Evolutionary conservation across 2,797 vertebrate genomes (phyloP).

Genomic region (Coendou prehensilis): DNA sequence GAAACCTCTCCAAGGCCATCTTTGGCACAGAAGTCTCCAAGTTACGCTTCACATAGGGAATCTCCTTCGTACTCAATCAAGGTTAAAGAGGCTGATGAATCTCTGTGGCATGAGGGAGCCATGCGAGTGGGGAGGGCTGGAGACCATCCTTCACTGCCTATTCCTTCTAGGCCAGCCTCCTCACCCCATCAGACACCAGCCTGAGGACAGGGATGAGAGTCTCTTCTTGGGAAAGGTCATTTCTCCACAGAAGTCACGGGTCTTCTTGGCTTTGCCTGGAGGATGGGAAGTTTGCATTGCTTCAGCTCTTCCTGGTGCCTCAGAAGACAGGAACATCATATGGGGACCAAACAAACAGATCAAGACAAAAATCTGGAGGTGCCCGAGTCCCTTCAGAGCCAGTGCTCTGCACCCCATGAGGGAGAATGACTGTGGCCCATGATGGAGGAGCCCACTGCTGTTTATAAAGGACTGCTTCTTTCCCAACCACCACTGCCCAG

Average conservation of each 20-base stretch:
- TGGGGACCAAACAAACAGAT: neutral
- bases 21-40: slow-evolving; percentile 69
- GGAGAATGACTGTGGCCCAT: no score
- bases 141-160: neutral
- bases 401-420: neutral
- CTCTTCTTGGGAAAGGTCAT: neutral
- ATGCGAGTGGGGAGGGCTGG: neutral
- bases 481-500: neutral
- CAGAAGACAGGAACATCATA: neutral
- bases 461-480: neutral
- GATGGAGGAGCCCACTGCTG: neutral
- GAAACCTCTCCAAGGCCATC: neutral
- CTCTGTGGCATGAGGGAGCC: neutral
- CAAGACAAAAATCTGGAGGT: neutral
- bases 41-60: neutral
- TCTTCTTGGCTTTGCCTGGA: neutral
- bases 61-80: neutral
- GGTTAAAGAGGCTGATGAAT: neutral
- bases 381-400: neutral
- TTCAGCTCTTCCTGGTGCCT: neutral
- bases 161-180: neutral
- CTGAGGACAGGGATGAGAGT: neutral
- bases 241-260: slow-evolving; percentile 2
- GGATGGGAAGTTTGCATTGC: neutral
- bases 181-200: neutral